A percentile compares a stretch with the other conserved stretches of the same genome.
These are phyloP conservation scores for Lordiphosa collinella DNA, from an alignment of 1,140 invertebrate species.

Conservation along the genomic window DNA sequence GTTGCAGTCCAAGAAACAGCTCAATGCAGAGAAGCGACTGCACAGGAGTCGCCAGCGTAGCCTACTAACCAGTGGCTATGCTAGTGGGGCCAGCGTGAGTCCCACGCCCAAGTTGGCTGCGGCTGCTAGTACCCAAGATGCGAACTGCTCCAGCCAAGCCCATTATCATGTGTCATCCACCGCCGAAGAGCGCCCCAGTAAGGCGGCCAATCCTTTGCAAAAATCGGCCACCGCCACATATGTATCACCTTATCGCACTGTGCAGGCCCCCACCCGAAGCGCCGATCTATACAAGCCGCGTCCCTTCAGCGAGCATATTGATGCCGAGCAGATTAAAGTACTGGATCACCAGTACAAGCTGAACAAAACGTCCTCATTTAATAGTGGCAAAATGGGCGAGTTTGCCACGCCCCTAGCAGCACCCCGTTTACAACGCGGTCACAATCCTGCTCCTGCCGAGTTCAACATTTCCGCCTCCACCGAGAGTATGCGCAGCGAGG, in stretches of 20 bases:
- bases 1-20: slow-evolving; percentile 85
- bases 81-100: slow-evolving; percentile 62
- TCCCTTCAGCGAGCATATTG: slow-evolving; percentile 68
- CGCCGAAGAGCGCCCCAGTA: slow-evolving; percentile 17
- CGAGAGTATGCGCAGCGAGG: slow-evolving; percentile 84
- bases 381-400: slow-evolving; percentile 39
- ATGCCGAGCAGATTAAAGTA: slow-evolving; percentile 35
- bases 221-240: slow-evolving; percentile 64
- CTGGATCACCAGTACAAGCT: slow-evolving; percentile 62
- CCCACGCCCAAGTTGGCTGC: slow-evolving; percentile 68
- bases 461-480: slow-evolving; percentile 78
- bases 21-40: slow-evolving; percentile 82
- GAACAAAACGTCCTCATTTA: slow-evolving; percentile 68
- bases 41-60: slow-evolving; percentile 77
- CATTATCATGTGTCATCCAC: slow-evolving; percentile 74
- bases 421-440: slow-evolving; percentile 27
- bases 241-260: slow-evolving; percentile 62
- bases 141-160: slow-evolving; percentile 68
- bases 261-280: slow-evolving; percentile 29
- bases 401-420: slow-evolving; percentile 49
- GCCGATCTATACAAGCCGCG: slow-evolving; percentile 61
- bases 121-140: slow-evolving; percentile 53
- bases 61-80: slow-evolving; percentile 68
- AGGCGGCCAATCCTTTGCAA: slow-evolving; percentile 41
- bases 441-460: slow-evolving; percentile 5